Conservation (phyloP, 2,888 invertebrate species). For the Acleris sparsana region DNA sequence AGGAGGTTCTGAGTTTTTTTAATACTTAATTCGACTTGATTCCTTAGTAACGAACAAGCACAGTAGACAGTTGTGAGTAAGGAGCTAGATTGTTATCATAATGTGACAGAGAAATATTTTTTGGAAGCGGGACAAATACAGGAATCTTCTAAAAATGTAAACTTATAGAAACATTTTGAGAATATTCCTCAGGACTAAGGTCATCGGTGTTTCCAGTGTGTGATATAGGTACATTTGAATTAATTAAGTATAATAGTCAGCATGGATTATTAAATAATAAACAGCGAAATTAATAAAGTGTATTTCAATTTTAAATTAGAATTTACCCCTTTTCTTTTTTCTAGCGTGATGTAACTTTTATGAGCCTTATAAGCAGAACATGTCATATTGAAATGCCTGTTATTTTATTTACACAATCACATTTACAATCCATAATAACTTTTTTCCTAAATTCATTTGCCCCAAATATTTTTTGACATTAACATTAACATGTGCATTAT, state of each 20-base stretch:
- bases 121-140: conserved; percentile 26
- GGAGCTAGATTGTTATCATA: conserved; percentile 77
- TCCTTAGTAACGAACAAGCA: conserved; percentile 10
- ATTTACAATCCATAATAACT: no score
- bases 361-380: no score
- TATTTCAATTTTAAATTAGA: not conserved
- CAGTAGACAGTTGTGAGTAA: conserved; percentile 77
- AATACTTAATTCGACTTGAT: conserved; percentile 3
- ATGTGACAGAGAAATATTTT: conserved; percentile 61
- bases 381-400: no score
- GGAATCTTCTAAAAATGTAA: conserved; percentile 30
- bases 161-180: conserved; percentile 40
- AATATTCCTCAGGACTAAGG: conserved; percentile 52
- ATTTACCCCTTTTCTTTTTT: no score
- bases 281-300: conserved; percentile 59
- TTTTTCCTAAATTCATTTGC: no score
- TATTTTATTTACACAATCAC: no score
- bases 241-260: conserved; percentile 77
- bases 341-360: no score
- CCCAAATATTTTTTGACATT: no score
- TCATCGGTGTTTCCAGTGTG: conserved; percentile 75
- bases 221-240: conserved; percentile 79
- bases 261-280: conserved; percentile 74
- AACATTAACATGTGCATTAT: no score
- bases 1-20: no score